These are phyloP conservation scores for Drosophila pullipes DNA, from an alignment of 2,888 invertebrate species.

Conservation along the genomic window DNA sequence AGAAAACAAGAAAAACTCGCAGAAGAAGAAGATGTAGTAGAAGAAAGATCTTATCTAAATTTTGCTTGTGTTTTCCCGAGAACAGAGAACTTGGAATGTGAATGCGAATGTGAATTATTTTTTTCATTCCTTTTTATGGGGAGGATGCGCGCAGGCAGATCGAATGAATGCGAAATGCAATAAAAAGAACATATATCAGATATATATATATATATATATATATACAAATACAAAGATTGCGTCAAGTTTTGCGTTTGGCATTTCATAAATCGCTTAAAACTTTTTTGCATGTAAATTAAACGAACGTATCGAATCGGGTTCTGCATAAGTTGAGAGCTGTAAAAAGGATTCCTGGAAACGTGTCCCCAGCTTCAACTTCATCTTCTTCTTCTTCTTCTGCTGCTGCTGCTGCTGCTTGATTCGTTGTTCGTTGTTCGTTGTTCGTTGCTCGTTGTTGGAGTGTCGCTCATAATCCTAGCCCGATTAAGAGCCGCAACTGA, in stretches of 20 bases:
- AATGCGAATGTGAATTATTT: not conserved
- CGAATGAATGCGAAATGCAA: not conserved
- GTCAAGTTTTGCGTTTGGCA: constrained; percentile 14
- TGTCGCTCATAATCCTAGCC: constrained; percentile 38
- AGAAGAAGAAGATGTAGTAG: not conserved
- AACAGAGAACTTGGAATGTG: constrained; percentile 12
- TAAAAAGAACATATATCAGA: not conserved
- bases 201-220: constrained; percentile 3
- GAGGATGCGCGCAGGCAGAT: not conserved
- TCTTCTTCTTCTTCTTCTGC: not conserved
- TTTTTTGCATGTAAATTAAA: constrained; percentile 40
- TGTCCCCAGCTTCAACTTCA: not conserved
- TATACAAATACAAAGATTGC: constrained; percentile 23
- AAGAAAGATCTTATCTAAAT: constrained; percentile 10
- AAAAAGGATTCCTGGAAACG: constrained; percentile 49
- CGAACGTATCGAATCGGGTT: constrained; percentile 44
- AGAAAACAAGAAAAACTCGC: not conserved
- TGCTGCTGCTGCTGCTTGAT: not conserved
- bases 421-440: not conserved
- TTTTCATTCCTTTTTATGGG: not conserved
- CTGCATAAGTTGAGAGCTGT: constrained; percentile 45
- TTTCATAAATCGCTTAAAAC: constrained; percentile 51
- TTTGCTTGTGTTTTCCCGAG: constrained; percentile 5
- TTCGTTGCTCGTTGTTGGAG: constrained; percentile 8
- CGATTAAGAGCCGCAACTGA: constrained; percentile 41